These are phyloP conservation scores for Cisticola juncidis DNA, from an alignment of 2,113 vertebrate species.

Conservation along the genomic window DNA sequence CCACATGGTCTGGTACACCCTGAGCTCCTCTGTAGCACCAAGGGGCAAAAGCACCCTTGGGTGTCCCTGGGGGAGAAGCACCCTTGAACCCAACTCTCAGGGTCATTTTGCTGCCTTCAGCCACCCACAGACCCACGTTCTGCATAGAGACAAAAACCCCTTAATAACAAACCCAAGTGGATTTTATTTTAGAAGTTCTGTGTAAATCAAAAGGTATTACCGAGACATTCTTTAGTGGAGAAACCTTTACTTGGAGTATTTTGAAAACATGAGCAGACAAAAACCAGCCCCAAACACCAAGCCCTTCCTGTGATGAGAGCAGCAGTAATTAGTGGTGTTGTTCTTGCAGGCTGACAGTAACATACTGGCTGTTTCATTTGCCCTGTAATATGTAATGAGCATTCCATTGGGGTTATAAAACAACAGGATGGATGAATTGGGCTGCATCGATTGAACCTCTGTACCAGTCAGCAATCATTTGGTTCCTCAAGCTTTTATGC, in stretches of 20 bases:
- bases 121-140: neutral
- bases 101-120: neutral
- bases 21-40: accelerated
- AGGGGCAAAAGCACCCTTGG: neutral
- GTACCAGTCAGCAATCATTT: slow-evolving; percentile 58
- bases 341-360: neutral
- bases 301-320: neutral
- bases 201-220: neutral
- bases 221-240: neutral
- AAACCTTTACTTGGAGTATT: neutral
- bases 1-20: accelerated
- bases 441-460: slow-evolving; percentile 55
- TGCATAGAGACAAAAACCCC: neutral
- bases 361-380: slow-evolving; percentile 16
- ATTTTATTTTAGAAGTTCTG: neutral
- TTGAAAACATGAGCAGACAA: neutral
- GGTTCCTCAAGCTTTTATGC: slow-evolving; percentile 53
- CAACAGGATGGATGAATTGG: slow-evolving; percentile 44
- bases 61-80: accelerated
- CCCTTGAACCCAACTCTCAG: neutral
- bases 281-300: accelerated
- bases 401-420: slow-evolving; percentile 48
- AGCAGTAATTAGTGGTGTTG: neutral
- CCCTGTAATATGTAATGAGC: neutral
- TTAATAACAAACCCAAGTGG: neutral